Evolutionary conservation across 2,797 vertebrate genomes (phyloP), one percentile per base, ranked within the genome.

Genomic region (Craterocephalus amniculus): DNA sequence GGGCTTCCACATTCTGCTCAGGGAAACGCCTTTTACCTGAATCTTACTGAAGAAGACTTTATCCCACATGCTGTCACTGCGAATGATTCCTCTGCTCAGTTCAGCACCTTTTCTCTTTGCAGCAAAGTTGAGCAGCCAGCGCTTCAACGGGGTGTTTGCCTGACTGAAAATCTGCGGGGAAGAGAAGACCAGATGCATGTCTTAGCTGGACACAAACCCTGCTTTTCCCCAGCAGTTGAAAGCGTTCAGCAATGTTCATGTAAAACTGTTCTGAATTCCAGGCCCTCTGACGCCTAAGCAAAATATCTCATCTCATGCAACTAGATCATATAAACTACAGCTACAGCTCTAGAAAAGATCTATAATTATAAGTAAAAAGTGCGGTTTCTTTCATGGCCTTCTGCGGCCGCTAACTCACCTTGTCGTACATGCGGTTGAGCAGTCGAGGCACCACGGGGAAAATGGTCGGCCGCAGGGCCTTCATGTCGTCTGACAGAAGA

Each of bases 351-450:
- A n/a, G 18, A 45, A n/a, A 20, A 45, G 43, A 45, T 45, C 18
- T 45, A 45, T 20, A 8, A 45, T 45, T 43, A 18, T 1, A 43
- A n/a, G n/a, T n/a, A n/a, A n/a, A 55, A 29, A 18, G 26, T 29
- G 14, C 2, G 27, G 26, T 4, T 59, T 62, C n/a, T 32, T 70
- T 22, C 13, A 27, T 40, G 32, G 18, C 8, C 22, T 6, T 18
- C 7, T 9, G 34, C 1, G n/a, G 59, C 4, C 3, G 20, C 34
- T 57, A 26, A 1, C 93, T 91, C 79, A 99, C 98, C 95, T 99
- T 99, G 84, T 99, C 97, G 0, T 99, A 97, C 98, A 99, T 99
- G 78, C 98, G 95, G 90, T 99, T 99, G 40, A 99, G 91, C 51
- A 99, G 93, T 51, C 98, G 94, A 0, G 98, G 98, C 71, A 99